These are phyloP conservation scores for Apotomis capreana DNA, from an alignment of 2,888 invertebrate species.

Conservation along the genomic window DNA sequence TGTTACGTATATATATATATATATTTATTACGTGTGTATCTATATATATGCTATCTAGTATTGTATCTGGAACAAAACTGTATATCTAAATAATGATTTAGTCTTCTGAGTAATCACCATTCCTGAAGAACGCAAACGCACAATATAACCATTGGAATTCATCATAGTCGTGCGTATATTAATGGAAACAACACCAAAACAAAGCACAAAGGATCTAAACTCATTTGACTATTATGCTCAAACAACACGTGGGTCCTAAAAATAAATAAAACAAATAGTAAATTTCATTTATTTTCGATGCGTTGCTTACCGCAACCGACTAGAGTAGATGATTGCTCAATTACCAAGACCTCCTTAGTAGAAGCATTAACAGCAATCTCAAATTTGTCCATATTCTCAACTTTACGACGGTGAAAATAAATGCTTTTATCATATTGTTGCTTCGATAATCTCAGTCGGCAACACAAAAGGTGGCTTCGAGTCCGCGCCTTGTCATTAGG, in stretches of 20 bases:
- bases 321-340: conserved; percentile 83
- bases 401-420: conserved; percentile 68
- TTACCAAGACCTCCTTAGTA: conserved; percentile 83
- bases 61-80: not conserved
- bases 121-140: conserved; percentile 7
- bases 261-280: conserved; percentile 76
- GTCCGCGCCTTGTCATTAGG: conserved; percentile 82
- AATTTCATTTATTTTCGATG: conserved; percentile 78
- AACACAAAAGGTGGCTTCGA: conserved; percentile 75
- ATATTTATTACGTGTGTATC: no score
- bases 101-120: conserved; percentile 4
- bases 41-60: no score
- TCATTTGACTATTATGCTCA: conserved; percentile 55
- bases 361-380: conserved; percentile 69
- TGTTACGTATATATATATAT: no score
- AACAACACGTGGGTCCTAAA: conserved; percentile 54
- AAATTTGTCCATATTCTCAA: conserved; percentile 62
- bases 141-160: conserved; percentile 23
- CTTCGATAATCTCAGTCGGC: conserved; percentile 73
- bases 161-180: conserved; percentile 38
- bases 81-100: not conserved
- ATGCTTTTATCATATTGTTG: conserved; percentile 64
- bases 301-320: conserved; percentile 79
- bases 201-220: conserved; percentile 47
- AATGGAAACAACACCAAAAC: conserved; percentile 45